Conservation (phyloP, 2,797 vertebrate genomes). For the Diceros bicornis region DNA sequence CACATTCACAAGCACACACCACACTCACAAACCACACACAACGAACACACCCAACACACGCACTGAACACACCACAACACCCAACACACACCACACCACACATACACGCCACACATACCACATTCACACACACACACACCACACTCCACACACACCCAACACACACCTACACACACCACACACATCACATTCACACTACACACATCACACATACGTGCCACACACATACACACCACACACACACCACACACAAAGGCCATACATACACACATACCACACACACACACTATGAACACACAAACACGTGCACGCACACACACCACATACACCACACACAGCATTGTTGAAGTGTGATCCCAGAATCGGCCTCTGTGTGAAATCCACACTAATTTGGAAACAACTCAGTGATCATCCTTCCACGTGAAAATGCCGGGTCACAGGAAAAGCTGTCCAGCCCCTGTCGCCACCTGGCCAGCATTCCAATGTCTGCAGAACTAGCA, state of each 20-base stretch:
- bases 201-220: too few relatives aligned
- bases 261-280: neutral
- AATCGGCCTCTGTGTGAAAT: neutral
- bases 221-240: neutral
- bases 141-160: neutral
- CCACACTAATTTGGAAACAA: accelerated
- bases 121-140: neutral
- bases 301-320: neutral
- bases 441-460: too few relatives aligned
- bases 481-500: too few relatives aligned
- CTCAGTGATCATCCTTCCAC: neutral
- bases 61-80: neutral
- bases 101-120: neutral
- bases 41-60: neutral
- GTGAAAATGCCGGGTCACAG: neutral
- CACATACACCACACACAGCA: neutral
- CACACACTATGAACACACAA: neutral
- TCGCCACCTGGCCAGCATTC: too few relatives aligned
- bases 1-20: neutral
- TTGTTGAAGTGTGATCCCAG: neutral
- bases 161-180: too few relatives aligned
- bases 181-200: neutral
- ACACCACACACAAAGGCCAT: neutral
- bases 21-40: neutral
- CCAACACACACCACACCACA: too few relatives aligned